A percentile compares a stretch with the other conserved stretches of the same genome.
Evolutionary conservation across 1,140 invertebrate species (phyloP).

Genomic region (Diorhabda elongata): DNA sequence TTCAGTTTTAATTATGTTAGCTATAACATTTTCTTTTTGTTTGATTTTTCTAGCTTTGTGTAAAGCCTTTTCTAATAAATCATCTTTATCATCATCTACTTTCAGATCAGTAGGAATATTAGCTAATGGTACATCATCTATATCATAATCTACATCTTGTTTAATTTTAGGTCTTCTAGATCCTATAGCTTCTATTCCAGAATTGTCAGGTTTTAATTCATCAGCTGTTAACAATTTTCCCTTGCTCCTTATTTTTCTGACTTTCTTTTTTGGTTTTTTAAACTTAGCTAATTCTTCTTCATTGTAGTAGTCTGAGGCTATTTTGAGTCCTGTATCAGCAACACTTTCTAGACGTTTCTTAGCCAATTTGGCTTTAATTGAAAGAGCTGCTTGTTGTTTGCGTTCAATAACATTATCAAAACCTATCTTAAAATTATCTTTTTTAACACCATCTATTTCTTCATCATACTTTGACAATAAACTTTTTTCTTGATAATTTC

Average conservation of each 20-base stretch:
- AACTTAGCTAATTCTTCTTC: slow-evolving; percentile 77
- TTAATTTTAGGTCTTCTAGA: slow-evolving; percentile 46
- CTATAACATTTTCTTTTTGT: slow-evolving; percentile 51
- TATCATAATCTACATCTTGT: slow-evolving; percentile 44
- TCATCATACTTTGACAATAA: slow-evolving; percentile 94
- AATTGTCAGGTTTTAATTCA: slow-evolving; percentile 53
- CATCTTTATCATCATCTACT: slow-evolving; percentile 71
- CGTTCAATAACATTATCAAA: slow-evolving; percentile 49
- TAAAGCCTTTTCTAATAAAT: slow-evolving; percentile 67
- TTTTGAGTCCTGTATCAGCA: slow-evolving; percentile 58
- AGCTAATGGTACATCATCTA: slow-evolving; percentile 50
- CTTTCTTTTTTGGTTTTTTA: slow-evolving; percentile 92
- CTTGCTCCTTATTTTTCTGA: slow-evolving; percentile 55
- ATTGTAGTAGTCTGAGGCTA: slow-evolving; percentile 88
- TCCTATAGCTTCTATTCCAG: slow-evolving; percentile 54
- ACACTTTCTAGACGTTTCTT: slow-evolving; percentile 73
- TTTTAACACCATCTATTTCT: slow-evolving; percentile 80
- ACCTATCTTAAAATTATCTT: slow-evolving; percentile 77
- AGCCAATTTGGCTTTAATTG: slow-evolving; percentile 57
- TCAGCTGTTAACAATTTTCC: slow-evolving; percentile 54
- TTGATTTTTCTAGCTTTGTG: slow-evolving; percentile 72
- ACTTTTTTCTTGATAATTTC: slow-evolving; percentile 64
- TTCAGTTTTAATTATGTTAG: slow-evolving; percentile 47
- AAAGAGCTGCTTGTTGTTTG: slow-evolving; percentile 50
- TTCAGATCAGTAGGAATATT: slow-evolving; percentile 48